These are phyloP conservation scores for Coregonus suidteri DNA, from an alignment of 2,797 vertebrate genomes.

Conservation along the genomic window DNA sequence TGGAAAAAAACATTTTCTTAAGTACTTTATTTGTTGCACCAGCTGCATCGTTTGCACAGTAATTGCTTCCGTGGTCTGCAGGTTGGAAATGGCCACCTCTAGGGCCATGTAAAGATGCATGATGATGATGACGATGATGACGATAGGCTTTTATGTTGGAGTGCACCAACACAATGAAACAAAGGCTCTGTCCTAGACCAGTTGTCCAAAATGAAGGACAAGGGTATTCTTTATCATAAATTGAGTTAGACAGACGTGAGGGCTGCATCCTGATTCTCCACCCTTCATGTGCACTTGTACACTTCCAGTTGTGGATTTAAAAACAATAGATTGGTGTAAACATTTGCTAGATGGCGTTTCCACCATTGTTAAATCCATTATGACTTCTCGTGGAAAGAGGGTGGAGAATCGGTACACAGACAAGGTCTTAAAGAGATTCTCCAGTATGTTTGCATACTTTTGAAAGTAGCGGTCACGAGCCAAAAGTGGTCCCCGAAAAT, in stretches of 20 bases:
- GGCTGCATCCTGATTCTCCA: neutral
- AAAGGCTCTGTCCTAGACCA: neutral
- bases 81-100: constrained; percentile 62
- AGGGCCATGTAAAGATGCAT: constrained; percentile 55
- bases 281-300: neutral
- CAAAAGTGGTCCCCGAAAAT: too few species aligned
- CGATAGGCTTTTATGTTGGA: constrained; percentile 49
- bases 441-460: too few species aligned
- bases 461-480: too few species aligned
- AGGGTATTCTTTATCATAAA: neutral
- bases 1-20: constrained; percentile 69
- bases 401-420: neutral
- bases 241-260: neutral
- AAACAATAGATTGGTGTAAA: neutral
- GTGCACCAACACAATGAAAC: constrained; percentile 22
- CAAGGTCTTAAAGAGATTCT: neutral
- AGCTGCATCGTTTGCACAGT: constrained; percentile 66
- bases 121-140: constrained; percentile 33
- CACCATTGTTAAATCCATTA: neutral
- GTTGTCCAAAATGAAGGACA: neutral
- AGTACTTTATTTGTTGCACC: constrained; percentile 73
- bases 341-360: neutral
- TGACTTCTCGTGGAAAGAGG: neutral
- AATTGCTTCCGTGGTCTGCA: constrained; percentile 57
- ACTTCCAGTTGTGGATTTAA: neutral